Evolutionary conservation across 2,888 invertebrate species (phyloP).

Genomic region (Sarcophaga variegata): DNA sequence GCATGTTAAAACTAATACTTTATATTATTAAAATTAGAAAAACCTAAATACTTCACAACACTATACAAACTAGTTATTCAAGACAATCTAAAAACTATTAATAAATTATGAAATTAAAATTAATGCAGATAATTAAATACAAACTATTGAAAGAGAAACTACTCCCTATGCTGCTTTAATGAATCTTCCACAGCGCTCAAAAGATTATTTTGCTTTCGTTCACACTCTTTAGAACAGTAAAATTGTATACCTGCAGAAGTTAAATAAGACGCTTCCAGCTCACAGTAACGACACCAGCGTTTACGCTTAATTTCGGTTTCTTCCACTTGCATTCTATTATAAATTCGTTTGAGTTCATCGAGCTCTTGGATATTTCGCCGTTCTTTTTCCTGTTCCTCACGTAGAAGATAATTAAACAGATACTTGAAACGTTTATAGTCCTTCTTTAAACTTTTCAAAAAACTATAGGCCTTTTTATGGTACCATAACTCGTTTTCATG

Average conservation of each 20-base stretch:
- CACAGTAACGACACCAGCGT: conserved; percentile 73
- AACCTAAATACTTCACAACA: neutral
- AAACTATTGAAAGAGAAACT: neutral
- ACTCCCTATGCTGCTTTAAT: neutral
- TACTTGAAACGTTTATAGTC: conserved; percentile 31
- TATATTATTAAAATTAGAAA: neutral
- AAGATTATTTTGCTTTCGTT: conserved; percentile 50
- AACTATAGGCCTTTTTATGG: conserved; percentile 10
- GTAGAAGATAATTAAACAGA: conserved; percentile 24
- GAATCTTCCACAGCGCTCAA: neutral
- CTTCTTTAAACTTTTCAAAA: conserved; percentile 10
- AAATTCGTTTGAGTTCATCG: conserved; percentile 37
- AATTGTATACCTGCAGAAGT: conserved; percentile 48
- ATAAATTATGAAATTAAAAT: conserved; percentile 15
- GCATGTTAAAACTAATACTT: too few relatives aligned
- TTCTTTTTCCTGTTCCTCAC: conserved; percentile 35
- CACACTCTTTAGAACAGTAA: conserved; percentile 70
- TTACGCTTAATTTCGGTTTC: conserved; percentile 69
- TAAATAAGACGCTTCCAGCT: conserved; percentile 69
- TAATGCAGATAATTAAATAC: neutral
- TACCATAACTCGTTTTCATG: neutral
- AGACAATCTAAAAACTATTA: conserved; percentile 10
- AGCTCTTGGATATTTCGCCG: conserved; percentile 55
- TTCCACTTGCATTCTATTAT: conserved; percentile 61
- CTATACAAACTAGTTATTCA: neutral